Conservation (phyloP, 1,140 invertebrate species). For the Heterodera schachtii region DNA sequence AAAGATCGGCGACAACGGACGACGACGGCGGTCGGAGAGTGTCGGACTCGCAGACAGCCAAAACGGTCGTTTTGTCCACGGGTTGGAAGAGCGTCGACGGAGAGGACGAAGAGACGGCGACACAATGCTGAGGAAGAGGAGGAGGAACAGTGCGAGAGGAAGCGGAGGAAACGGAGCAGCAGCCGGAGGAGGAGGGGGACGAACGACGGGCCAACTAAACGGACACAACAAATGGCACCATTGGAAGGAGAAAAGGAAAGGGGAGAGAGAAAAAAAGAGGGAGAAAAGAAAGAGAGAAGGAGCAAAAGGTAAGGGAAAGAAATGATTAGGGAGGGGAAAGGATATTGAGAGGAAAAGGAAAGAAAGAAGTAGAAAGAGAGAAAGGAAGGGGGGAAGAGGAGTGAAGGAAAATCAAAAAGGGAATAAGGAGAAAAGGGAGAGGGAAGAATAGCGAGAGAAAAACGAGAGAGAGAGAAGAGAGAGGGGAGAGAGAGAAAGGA, state of each 20-base stretch:
- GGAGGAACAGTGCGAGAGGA: no score
- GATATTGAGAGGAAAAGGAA: no score
- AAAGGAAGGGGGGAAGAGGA: no score
- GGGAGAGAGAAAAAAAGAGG: neutral
- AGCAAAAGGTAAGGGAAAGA: no score
- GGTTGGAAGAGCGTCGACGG: neutral
- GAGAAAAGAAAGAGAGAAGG: neutral
- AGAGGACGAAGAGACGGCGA: neutral
- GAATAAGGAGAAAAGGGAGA: no score
- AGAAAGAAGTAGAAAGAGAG: no score
- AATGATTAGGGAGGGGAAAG: no score
- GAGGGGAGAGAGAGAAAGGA: no score
- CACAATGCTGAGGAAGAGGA: neutral
- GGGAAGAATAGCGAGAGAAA: no score
- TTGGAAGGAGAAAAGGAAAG: neutral
- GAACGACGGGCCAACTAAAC: neutral
- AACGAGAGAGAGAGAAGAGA: no score
- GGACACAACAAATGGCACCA: neutral
- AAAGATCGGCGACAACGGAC: neutral
- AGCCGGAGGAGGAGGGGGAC: neutral
- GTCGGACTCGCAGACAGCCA: neutral
- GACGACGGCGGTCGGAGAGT: neutral
- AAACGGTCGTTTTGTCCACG: neutral
- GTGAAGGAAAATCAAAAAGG: no score
- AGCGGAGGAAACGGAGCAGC: neutral